These are phyloP conservation scores for Bombus pascuorum DNA, from an alignment of 1,140 invertebrate genomes.

Conservation along the genomic window DNA sequence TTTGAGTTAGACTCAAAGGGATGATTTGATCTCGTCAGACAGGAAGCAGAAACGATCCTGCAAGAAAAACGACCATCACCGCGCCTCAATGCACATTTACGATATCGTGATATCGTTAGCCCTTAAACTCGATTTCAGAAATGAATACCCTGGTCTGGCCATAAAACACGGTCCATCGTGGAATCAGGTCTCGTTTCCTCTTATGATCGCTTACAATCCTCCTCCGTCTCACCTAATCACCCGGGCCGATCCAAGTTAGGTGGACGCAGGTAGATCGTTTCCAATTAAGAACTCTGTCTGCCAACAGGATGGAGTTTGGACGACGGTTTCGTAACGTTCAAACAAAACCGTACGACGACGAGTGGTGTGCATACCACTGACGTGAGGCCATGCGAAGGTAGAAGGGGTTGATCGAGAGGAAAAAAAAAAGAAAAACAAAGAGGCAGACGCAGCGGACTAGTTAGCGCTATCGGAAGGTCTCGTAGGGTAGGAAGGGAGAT, in stretches of 20 bases:
- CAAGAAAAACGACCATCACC: neutral
- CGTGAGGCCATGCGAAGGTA: neutral
- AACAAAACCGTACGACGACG: slow-evolving; percentile 5
- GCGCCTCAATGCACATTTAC: neutral
- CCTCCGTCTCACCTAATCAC: neutral
- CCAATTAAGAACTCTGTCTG: slow-evolving; percentile 18
- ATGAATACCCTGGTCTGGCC: neutral
- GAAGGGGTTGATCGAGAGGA: neutral
- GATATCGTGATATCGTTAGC: neutral
- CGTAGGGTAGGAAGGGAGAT: neutral
- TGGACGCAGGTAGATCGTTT: slow-evolving; percentile 10
- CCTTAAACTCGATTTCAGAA: neutral
- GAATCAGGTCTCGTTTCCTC: neutral
- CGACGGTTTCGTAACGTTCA: slow-evolving; percentile 51
- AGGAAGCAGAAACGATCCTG: neutral
- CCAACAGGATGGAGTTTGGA: neutral
- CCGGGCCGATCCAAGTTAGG: neutral
- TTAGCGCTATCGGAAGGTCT: slow-evolving; percentile 44
- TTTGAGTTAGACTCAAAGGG: neutral
- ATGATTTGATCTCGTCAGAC: neutral
- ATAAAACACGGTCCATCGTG: neutral
- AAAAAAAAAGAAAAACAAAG: neutral
- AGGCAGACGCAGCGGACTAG: slow-evolving; percentile 18
- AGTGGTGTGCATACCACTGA: neutral
- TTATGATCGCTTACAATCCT: neutral